Evolutionary conservation across 2,797 vertebrate species (phyloP).

Genomic region (Gymnocypris eckloni): DNA sequence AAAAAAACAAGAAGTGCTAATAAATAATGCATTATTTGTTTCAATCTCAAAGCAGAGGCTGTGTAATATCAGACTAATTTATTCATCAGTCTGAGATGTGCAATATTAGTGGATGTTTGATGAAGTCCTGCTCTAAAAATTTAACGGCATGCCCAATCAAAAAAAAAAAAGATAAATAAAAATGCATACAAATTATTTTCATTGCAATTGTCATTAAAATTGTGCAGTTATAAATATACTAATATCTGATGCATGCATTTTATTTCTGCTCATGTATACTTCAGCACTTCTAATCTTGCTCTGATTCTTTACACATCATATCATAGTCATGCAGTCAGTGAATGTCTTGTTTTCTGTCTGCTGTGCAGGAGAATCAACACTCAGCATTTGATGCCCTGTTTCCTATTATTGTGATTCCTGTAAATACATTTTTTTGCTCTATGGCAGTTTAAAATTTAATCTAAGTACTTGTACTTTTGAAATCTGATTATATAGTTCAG

Average conservation of each 20-base stretch:
- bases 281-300: background rate
- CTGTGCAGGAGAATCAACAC: background rate
- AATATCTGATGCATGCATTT: background rate
- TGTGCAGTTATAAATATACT: background rate
- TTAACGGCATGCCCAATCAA: background rate
- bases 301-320: background rate
- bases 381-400: background rate
- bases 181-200: background rate
- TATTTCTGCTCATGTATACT: background rate
- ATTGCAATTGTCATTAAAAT: background rate
- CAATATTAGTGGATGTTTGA: constrained; percentile 70
- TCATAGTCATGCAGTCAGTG: background rate
- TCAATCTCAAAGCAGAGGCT: constrained; percentile 2
- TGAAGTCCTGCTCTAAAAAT: constrained; percentile 65
- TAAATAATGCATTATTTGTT: constrained; percentile 12
- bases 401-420: background rate
- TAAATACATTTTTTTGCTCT: background rate
- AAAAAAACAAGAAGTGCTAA: background rate
- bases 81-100: background rate
- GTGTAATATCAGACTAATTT: constrained; percentile 7
- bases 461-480: too few species aligned
- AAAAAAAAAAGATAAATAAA: background rate
- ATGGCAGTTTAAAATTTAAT: background rate
- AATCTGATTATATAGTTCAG: background rate
- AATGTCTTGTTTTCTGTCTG: background rate